A percentile compares a stretch with the other conserved stretches of the same genome.
Conservation (phyloP, 2,113 vertebrate genomes). For the Carlito syrichta region DNA sequence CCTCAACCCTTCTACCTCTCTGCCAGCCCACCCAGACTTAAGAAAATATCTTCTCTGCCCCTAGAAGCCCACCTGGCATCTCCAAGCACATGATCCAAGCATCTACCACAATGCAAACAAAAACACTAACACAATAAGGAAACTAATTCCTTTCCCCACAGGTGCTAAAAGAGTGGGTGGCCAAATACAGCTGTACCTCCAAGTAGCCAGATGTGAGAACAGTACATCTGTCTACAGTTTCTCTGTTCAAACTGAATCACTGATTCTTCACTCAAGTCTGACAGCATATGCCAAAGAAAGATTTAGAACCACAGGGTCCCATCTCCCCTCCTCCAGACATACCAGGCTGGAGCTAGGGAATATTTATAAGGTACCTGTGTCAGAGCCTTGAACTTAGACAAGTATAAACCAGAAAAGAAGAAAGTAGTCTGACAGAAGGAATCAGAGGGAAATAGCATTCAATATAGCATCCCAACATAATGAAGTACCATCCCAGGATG, state of each 20-base stretch:
- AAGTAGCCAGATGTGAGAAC: slow-evolving; percentile 63
- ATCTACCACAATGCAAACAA: not conserved
- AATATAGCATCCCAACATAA: not conserved
- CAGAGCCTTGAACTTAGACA: not conserved
- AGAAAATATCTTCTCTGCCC: not conserved
- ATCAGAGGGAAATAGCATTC: not conserved
- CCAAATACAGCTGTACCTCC: slow-evolving; percentile 43
- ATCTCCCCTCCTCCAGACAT: not conserved
- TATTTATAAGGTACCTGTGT: not conserved
- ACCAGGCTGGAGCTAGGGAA: not conserved
- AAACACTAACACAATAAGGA: not conserved
- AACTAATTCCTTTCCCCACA: slow-evolving; percentile 39
- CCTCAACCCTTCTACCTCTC: not conserved
- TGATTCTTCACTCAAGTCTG: slow-evolving; percentile 7
- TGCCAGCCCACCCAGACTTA: not conserved
- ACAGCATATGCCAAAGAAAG: slow-evolving; percentile 42
- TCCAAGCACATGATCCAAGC: not conserved
- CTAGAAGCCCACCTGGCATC: not conserved
- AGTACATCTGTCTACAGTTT: slow-evolving; percentile 62
- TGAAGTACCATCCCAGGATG: not conserved
- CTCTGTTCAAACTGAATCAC: slow-evolving; percentile 49
- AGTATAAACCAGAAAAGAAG: not conserved
- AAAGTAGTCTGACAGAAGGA: not conserved
- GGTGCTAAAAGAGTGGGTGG: slow-evolving; percentile 26
- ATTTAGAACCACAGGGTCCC: not conserved